These are phyloP conservation scores for Drosophila cracens DNA, from an alignment of 2,888 invertebrate species.

Conservation along the genomic window DNA sequence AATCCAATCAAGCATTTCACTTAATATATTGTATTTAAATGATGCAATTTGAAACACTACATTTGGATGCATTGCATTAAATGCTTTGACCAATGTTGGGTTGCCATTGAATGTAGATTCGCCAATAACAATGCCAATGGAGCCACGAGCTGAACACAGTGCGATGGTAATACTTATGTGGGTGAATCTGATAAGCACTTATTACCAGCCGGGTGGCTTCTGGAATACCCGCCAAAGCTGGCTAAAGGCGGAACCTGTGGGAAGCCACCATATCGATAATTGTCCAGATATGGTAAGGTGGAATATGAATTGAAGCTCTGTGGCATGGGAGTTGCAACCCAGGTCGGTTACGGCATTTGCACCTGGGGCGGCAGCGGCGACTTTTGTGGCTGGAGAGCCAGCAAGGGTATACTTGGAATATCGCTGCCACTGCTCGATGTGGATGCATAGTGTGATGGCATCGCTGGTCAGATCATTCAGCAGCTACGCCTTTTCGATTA, in stretches of 20 bases:
- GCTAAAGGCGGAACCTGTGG: constrained; percentile 85
- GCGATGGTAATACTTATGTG: constrained; percentile 1
- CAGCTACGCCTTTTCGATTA: constrained; percentile 98
- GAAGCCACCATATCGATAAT: constrained; percentile 86
- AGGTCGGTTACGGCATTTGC: constrained; percentile 90
- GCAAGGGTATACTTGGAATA: constrained; percentile 44
- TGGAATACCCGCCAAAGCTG: constrained; percentile 84
- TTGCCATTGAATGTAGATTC: constrained; percentile 33
- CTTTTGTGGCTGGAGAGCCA: constrained; percentile 66
- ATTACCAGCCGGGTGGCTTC: constrained; percentile 85
- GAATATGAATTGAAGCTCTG: constrained; percentile 94
- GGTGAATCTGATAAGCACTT: constrained; percentile 8
- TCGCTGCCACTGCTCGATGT: constrained; percentile 81
- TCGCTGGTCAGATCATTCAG: constrained; percentile 94
- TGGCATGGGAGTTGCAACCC: constrained; percentile 92
- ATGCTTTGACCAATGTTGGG: constrained; percentile 51
- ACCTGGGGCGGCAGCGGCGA: constrained; percentile 81
- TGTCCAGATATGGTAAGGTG: constrained; percentile 91
- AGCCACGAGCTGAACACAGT: constrained; percentile 28
- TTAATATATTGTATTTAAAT: not conserved
- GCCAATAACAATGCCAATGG: constrained; percentile 29
- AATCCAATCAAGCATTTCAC: constrained; percentile 1
- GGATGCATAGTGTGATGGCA: constrained; percentile 87
- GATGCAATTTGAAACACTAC: constrained; percentile 23
- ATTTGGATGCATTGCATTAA: constrained; percentile 55